A percentile compares a stretch with the other conserved stretches of the same genome.
phyloP scores from a whole-genome alignment of 1,140 invertebrate genomes.

The Phenacoccus solenopsis region DNA sequence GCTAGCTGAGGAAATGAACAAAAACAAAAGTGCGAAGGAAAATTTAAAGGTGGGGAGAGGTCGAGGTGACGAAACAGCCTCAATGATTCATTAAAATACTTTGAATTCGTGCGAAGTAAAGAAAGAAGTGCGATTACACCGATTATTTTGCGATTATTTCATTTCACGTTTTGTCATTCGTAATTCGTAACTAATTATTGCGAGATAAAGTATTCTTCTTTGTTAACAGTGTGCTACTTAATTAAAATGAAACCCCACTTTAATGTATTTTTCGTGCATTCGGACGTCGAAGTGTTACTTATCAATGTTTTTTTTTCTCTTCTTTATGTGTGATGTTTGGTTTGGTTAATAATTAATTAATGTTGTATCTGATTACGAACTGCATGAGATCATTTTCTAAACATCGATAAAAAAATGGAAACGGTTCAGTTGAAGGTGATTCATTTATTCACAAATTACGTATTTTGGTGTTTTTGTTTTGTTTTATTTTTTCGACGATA shows the following conservation, averaged over 20 bases:
- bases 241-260: neutral
- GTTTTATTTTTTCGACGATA: neutral
- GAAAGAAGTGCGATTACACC: neutral
- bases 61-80: neutral
- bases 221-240: neutral
- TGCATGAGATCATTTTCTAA: neutral
- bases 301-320: no score
- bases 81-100: slow-evolving; percentile 3
- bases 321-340: neutral
- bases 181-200: neutral
- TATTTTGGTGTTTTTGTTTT: neutral
- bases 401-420: neutral
- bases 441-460: no score
- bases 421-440: neutral
- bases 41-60: neutral
- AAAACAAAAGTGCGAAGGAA: neutral
- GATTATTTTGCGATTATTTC: neutral
- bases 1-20: neutral
- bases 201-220: neutral
- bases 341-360: neutral
- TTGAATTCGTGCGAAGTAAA: neutral
- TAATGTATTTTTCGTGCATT: no score
- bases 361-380: neutral
- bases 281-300: neutral
- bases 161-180: neutral